A percentile compares a stretch with the other conserved stretches of the same genome.
Conservation (phyloP, 2,797 vertebrate genomes). For the Macropodus opercularis region DNA sequence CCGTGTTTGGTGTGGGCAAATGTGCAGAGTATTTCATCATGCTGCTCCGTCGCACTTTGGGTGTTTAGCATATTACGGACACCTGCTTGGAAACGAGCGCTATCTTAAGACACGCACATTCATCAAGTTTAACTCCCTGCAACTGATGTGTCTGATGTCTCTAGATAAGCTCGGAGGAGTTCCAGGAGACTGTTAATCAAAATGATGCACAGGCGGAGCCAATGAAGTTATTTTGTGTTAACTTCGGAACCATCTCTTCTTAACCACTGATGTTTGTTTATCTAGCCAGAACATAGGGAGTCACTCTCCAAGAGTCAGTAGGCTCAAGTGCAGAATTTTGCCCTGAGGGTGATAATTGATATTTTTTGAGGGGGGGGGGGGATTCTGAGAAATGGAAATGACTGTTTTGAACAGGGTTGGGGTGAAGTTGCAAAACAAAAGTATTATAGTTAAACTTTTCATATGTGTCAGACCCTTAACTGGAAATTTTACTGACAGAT, state of each 20-base stretch:
- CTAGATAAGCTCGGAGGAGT: slow-evolving; percentile 67
- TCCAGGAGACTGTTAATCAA: slow-evolving; percentile 72
- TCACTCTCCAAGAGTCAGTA: slow-evolving; percentile 69
- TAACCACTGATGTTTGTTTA: slow-evolving; percentile 60
- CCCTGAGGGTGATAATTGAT: slow-evolving; percentile 74
- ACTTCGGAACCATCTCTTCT: slow-evolving; percentile 61
- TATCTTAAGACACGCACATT: slow-evolving; percentile 64
- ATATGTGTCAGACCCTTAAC: slow-evolving; percentile 64
- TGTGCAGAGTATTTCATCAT: slow-evolving; percentile 53
- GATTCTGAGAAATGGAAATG: slow-evolving; percentile 48
- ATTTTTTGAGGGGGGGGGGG: slow-evolving; percentile 67
- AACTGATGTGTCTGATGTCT: slow-evolving; percentile 70
- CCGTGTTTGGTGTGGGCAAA: slow-evolving; percentile 66
- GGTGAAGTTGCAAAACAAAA: slow-evolving; percentile 40
- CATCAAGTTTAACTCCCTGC: slow-evolving; percentile 71
- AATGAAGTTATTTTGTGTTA: slow-evolving; percentile 62
- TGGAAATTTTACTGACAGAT: slow-evolving; percentile 62
- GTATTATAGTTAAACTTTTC: slow-evolving; percentile 40
- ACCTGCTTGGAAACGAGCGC: slow-evolving; percentile 58
- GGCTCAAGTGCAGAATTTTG: slow-evolving; percentile 75
- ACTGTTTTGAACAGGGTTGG: slow-evolving; percentile 24
- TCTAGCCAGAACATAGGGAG: slow-evolving; percentile 72
- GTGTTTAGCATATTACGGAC: slow-evolving; percentile 61
- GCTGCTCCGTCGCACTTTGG: slow-evolving; percentile 59
- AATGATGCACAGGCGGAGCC: slow-evolving; percentile 57